Base-by-base conservation (phyloP, 2,797 vertebrate genomes). In the Phrynocephalus forsythii region DNA sequence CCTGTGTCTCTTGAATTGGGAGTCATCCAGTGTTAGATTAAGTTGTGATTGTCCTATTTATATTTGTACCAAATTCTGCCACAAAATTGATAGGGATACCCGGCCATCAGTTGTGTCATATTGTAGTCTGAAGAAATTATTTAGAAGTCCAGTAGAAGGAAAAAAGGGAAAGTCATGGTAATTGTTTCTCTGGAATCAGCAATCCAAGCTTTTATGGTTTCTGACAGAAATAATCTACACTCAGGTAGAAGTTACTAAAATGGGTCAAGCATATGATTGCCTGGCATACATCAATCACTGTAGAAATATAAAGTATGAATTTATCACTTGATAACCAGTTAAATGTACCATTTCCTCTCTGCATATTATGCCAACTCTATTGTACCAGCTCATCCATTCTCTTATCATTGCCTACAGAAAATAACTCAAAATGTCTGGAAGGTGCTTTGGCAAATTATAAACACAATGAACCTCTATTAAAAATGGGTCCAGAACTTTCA, bases 211-310 rank as follows among this genome's bases (percentile, higher is more conserved):
- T 30, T 71, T 90, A 56, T 84, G 18, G 20, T 79, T 86, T 85
- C 30, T 76, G n/a, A 79, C 33, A 89, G 38, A 86, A 44, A 91
- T 91, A 78, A 86, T 91, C 69, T 86, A 0, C 48, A 60, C 88
- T 28, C 73, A 87, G 28, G 44, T 28, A 83, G 38, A 91, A 88
- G 69, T 63, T 83, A 72, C 38, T 86, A 72, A 93, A 90, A 8
- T 86, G 7, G 13, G 52, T 92, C 72, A 92, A 89, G 56, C 6
- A 89, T 7, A 26, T 24, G 48, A 69, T 73, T 83, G 28, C 0
- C 22, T 80, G 88, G 33, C 2, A 91, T 50, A 67, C 0, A 30
- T 79, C 67, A 69, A 26, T 73, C 2, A 68, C 3, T 69, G 77
- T 20, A 13, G 8, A 81, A 5, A 20, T 44, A 66, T 38, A 79